A percentile compares a stretch with the other conserved stretches of the same genome.
These are phyloP conservation scores for Leucophenga varia DNA, from an alignment of 1,140 invertebrate genomes.

Conservation along the genomic window DNA sequence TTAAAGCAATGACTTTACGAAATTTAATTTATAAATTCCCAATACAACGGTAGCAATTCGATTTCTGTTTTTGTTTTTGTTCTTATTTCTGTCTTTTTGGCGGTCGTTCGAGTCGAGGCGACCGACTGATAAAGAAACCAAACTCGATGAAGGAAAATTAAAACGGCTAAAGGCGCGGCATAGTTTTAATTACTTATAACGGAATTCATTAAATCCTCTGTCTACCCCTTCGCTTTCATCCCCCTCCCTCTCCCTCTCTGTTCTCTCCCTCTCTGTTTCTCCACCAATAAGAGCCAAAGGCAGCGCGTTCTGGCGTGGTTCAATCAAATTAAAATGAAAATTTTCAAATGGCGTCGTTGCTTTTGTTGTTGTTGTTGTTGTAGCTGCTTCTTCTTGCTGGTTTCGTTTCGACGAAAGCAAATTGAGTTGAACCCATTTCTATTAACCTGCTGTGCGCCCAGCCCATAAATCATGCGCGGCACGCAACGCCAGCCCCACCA, in stretches of 20 bases:
- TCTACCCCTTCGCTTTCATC: conserved; percentile 6
- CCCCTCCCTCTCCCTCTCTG: conserved; percentile 3
- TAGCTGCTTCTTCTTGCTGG: neutral
- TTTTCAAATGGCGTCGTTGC: conserved; percentile 21
- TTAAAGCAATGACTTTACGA: conserved; percentile 27
- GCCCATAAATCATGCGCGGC: conserved; percentile 39
- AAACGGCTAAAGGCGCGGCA: conserved; percentile 42
- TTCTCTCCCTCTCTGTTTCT: conserved; percentile 12
- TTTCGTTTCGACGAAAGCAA: conserved; percentile 23
- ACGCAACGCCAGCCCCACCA: too few species aligned
- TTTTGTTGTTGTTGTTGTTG: conserved; percentile 13
- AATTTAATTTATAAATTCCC: conserved; percentile 44
- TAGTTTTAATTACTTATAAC: conserved; percentile 39
- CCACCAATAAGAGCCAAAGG: conserved; percentile 21
- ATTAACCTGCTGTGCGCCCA: conserved; percentile 37
- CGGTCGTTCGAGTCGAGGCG: conserved; percentile 13
- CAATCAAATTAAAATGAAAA: conserved; percentile 42
- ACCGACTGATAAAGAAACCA: conserved; percentile 22
- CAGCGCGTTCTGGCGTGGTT: conserved; percentile 35
- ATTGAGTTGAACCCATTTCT: conserved; percentile 50
- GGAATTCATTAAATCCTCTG: conserved; percentile 11
- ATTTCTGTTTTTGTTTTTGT: conserved; percentile 13
- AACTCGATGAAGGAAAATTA: conserved; percentile 23
- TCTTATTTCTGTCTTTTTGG: conserved; percentile 24
- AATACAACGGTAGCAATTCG: conserved; percentile 11